Evolutionary conservation across 2,888 invertebrate genomes (phyloP), one percentile per base, ranked within the genome.

Genomic region (Hemicrepidius hirtus): DNA sequence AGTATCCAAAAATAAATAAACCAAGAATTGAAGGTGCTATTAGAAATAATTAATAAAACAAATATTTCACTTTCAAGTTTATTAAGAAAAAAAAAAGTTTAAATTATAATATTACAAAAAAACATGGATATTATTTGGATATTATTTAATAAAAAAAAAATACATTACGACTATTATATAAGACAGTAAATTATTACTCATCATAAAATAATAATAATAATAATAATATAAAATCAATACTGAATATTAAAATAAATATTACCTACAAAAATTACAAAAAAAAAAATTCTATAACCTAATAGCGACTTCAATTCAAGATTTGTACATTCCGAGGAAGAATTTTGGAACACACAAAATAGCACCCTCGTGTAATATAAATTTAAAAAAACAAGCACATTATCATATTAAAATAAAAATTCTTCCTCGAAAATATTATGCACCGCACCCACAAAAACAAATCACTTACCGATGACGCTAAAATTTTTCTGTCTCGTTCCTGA

Each of bases 401-500:
- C 12, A 67, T 13, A 41, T 12, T 21, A 37, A n/a, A 10, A 63
- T 32, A 18, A 10, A 28, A 41, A 53, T 63, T 46, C 18, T 21
- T 49, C 53, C 62, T 21, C 44, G 18, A 20, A 57, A 53, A 21
- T 6, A 16, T 59, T n/a, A 50, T 28, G 41, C 64, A 37, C 41
- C 62, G 40, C 41, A 46, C 21, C 16, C 46, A 44, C 12, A 50
- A 49, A 18, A 44, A 37, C 28, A 12, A 49, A 65, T 82, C 77
- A 84, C 82, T 84, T 82, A 81, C 84, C 83, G 73, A 81, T 81
- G 49, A 80, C 74, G 70, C 78, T 78, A 53, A 80, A 76, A 75
- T 80, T 80, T 76, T 81, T 82, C 72, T 76, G 80, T 80, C 79
- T 85, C 84, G 77, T 81, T 85, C 76, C 86, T 90, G 85, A 78